Evolutionary conservation across 2,888 invertebrate species (phyloP), one percentile per base, ranked within the genome.

Genomic region (Diaphora mendica): DNA sequence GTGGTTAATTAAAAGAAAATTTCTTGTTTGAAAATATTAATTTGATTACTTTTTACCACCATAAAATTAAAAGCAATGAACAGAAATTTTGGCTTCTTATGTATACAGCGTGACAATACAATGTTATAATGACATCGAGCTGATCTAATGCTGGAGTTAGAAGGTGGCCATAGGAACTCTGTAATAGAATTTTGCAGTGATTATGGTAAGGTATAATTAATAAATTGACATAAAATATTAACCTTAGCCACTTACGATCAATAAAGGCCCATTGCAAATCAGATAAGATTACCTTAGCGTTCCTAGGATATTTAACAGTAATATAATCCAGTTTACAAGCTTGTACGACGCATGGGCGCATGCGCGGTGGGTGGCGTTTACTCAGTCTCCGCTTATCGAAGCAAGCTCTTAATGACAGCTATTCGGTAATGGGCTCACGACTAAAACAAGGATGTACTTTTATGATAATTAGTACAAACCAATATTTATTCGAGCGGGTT

Each of bases 401-500:
- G 85, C 85, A 87, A 84, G 88, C 86, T 87, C 88, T 90, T 94
- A 93, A 94, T 93, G 93, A 93, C 92, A 91, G 93, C 92, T 92
- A 92, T 94, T 94, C 87, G 91, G 93, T 93, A 94, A 93, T 92
- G 90, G 91, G 89, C 89, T 88, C 91, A 88, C 89, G 89, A 89
- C 88, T 88, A 87, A 88, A 87, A 86, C 86, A 89, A 90, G 90
- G 89, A 92, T 91, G 90, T 91, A 92, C 91, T 92, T 92, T 94
- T 94, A 94, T 93, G 94, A 92, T 95, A 94, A 94, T 94, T 93
- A 94, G 93, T 91, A 87, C 89, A 90, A 90, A 92, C 89, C 91
- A 92, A 92, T 94, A 94, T 94, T 94, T 93, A 93, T 93, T 91
- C 88, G 88, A 88, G 90, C 88, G 89, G 87, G 87, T 91, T 89